A percentile compares a stretch with the other conserved stretches of the same genome.
These are phyloP conservation scores for Etheostoma spectabile DNA, from an alignment of 2,113 vertebrate genomes.

Conservation along the genomic window DNA sequence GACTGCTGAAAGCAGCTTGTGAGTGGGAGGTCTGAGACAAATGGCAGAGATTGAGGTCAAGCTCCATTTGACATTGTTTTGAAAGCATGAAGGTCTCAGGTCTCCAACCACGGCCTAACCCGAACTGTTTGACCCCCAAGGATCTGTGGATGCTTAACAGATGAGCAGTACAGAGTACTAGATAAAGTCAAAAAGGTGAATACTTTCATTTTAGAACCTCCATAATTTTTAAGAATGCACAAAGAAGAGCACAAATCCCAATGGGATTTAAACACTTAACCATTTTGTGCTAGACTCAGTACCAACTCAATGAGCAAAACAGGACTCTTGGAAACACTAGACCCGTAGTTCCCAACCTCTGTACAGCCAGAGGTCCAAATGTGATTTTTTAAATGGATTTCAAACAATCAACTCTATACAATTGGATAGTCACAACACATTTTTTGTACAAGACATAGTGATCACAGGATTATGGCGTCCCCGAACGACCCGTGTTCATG, in stretches of 20 bases:
- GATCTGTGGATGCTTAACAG: slow-evolving; percentile 6
- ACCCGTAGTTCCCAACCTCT: background rate
- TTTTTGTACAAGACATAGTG: too few species aligned
- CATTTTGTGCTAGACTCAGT: background rate
- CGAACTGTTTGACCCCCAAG: background rate
- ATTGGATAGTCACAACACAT: too few species aligned
- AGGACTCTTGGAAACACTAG: background rate
- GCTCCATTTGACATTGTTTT: slow-evolving; percentile 67
- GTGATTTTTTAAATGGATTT: too few species aligned
- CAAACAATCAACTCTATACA: too few species aligned
- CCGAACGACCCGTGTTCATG: too few species aligned
- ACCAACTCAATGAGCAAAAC: slow-evolving; percentile 4
- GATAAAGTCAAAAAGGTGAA: background rate
- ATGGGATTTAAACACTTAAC: background rate
- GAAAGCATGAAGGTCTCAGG: slow-evolving; percentile 45
- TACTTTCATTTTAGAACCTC: background rate
- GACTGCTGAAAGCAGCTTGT: slow-evolving; percentile 67
- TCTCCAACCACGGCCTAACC: slow-evolving; percentile 29
- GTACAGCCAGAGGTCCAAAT: too few species aligned
- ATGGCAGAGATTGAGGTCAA: slow-evolving; percentile 60
- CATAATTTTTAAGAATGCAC: background rate
- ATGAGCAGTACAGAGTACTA: slow-evolving; percentile 4
- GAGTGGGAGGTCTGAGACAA: slow-evolving; percentile 67
- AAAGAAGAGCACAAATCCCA: background rate
- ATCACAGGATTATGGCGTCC: too few species aligned